Evolutionary conservation across 2,888 invertebrate species (phyloP), one percentile per base, ranked within the genome.

Genomic region (Silvanus unidentatus): DNA sequence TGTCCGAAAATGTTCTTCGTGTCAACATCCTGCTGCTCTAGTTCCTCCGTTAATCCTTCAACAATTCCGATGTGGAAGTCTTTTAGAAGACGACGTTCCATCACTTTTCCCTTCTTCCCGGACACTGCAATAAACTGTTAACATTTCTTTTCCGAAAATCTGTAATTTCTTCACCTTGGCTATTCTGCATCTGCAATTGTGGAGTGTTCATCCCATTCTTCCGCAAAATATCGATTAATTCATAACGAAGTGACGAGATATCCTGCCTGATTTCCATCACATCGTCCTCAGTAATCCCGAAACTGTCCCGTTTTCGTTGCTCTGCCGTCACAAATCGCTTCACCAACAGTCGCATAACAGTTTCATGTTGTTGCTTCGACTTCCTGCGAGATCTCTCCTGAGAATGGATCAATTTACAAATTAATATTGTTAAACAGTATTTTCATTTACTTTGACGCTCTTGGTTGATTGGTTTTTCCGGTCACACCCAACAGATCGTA

Each of bases 191-290:
- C 47, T 83, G 82, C 42, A 88, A 71, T 53, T 80, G 75, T 0
- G 91, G 90, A 0, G 90, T 90, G 53, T 81, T 79, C 86, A 90
- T 91, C 40, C 91, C 93, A 64, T 96, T 96, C 56, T 84, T 85
- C 43, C 82, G 78, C 9, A 97, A 80, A 60, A 97, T 94, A 62
- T 95, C 94, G 43, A 97, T 84, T 14, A 97, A 76, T 65, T 97
- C 96, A 69, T 87, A 97, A 50, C 94, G 78, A 54, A 97, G 78
- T 2, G 93, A 88, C n/a, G 93, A 94, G 51, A 97, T 94, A 67
- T 97, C 97, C 65, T 97, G 96, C 59, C 97, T 81, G 62, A 97
- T 92, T 75, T 98, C 98, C 81, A 95, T 95, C 52, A 98, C 90
- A 70, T 98, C 97, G 71, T 98, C 98, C 67, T 97, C 97, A 0